Conservation (phyloP, 2,113 vertebrate genomes). For the Megaceryle maxima region DNA sequence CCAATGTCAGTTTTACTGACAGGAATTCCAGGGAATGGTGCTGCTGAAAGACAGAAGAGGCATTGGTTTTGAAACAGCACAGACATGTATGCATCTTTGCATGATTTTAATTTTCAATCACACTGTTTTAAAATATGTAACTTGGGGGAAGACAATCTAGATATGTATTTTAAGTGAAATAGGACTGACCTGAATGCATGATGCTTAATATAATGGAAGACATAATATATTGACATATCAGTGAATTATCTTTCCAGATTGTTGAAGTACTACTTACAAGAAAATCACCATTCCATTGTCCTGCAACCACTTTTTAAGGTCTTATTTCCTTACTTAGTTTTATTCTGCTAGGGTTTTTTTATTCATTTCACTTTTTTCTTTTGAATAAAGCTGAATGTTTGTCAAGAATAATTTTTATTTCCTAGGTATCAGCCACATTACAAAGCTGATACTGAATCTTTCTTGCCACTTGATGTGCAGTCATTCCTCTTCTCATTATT, state of each 20-base stretch:
- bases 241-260: neutral
- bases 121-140: neutral
- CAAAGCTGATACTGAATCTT: conserved; percentile 62
- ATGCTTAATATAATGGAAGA: neutral
- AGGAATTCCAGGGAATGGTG: neutral
- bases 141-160: neutral
- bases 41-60: neutral
- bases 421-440: conserved; percentile 24
- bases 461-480: neutral
- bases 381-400: conserved; percentile 53
- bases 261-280: neutral
- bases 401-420: conserved; percentile 69
- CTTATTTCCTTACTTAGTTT: conserved; percentile 39
- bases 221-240: neutral
- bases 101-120: neutral
- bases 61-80: neutral
- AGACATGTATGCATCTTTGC: neutral
- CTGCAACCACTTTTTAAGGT: conserved; percentile 8
- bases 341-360: conserved; percentile 45
- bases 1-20: neutral
- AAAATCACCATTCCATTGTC: neutral
- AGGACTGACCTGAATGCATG: neutral
- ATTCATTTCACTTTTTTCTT: conserved; percentile 26
- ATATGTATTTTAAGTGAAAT: neutral
- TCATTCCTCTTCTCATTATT: conserved; percentile 58